Conservation (phyloP, 2,797 vertebrate genomes). For the Alectoris magna region DNA sequence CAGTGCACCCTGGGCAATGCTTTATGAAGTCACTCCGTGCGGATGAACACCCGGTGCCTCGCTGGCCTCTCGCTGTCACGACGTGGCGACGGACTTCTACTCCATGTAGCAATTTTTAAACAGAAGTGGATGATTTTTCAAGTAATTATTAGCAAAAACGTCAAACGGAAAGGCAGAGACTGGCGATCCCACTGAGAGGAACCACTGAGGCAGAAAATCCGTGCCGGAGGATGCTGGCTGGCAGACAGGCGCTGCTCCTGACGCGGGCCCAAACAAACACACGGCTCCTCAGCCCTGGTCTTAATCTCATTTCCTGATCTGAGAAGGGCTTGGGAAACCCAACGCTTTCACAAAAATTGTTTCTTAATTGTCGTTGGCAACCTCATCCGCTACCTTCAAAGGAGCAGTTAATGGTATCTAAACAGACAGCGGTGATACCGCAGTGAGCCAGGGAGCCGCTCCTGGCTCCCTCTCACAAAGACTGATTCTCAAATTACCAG, state of each 20-base stretch:
- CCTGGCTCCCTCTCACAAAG: slow-evolving; percentile 29
- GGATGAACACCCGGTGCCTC: slow-evolving; percentile 71
- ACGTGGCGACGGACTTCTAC: slow-evolving; percentile 68
- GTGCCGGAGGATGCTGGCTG: slow-evolving; percentile 55
- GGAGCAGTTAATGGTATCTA: slow-evolving; percentile 50
- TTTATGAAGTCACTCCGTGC: slow-evolving; percentile 75
- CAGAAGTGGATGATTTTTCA: slow-evolving; percentile 74
- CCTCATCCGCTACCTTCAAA: slow-evolving; percentile 54
- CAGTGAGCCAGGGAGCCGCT: not conserved
- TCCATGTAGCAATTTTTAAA: slow-evolving; percentile 74
- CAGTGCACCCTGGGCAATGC: slow-evolving; percentile 72
- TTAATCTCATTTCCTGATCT: slow-evolving; percentile 64
- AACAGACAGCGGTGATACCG: slow-evolving; percentile 1
- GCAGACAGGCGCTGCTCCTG: slow-evolving; percentile 27
- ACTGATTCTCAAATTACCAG: slow-evolving; percentile 32
- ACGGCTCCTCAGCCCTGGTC: slow-evolving; percentile 55
- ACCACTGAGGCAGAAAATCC: slow-evolving; percentile 75
- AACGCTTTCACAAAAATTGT: slow-evolving; percentile 42
- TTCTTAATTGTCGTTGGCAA: slow-evolving; percentile 62
- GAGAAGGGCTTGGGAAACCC: slow-evolving; percentile 49
- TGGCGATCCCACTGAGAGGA: slow-evolving; percentile 72
- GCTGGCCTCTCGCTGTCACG: slow-evolving; percentile 70
- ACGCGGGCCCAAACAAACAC: slow-evolving; percentile 55
- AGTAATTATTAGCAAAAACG: slow-evolving; percentile 79
- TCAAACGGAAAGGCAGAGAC: slow-evolving; percentile 72